Conservation (phyloP, 2,888 invertebrate genomes). For the Antheraea assamensis region DNA sequence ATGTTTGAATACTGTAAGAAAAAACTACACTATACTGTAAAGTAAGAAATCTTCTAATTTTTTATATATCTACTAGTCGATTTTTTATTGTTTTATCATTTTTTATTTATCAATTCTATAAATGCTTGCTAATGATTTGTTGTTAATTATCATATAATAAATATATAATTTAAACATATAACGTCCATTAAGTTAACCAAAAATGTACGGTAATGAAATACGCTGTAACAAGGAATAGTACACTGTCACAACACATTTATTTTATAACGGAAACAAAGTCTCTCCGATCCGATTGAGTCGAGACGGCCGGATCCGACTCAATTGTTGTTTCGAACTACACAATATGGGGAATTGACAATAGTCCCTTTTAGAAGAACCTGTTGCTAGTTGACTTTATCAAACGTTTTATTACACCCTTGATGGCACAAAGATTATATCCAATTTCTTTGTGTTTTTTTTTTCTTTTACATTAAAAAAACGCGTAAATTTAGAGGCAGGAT, state of each 20-base stretch:
- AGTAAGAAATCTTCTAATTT: no score
- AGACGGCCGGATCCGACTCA: slow-evolving; percentile 48
- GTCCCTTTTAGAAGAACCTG: slow-evolving; percentile 54
- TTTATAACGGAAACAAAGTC: slow-evolving; percentile 51
- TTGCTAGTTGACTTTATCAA: slow-evolving; percentile 51
- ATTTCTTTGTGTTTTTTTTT: slow-evolving; percentile 8
- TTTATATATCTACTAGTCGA: no score
- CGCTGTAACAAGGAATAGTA: slow-evolving; percentile 26
- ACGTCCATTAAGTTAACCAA: not conserved
- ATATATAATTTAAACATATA: not conserved
- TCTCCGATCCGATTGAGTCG: slow-evolving; percentile 57
- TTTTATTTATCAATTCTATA: no score
- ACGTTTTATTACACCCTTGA: slow-evolving; percentile 20
- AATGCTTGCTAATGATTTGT: no score
- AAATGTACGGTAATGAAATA: slow-evolving; percentile 15
- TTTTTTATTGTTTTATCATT: no score
- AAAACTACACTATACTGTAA: no score
- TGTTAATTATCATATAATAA: not conserved
- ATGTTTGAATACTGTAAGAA: no score
- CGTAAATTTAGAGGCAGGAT: not conserved
- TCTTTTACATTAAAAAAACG: not conserved
- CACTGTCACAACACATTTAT: slow-evolving; percentile 37
- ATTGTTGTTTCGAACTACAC: slow-evolving; percentile 60
- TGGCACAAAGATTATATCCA: slow-evolving; percentile 24
- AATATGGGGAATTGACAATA: slow-evolving; percentile 64